These are phyloP conservation scores for Hoplostethus atlanticus DNA, from an alignment of 2,797 vertebrate species.

Conservation along the genomic window DNA sequence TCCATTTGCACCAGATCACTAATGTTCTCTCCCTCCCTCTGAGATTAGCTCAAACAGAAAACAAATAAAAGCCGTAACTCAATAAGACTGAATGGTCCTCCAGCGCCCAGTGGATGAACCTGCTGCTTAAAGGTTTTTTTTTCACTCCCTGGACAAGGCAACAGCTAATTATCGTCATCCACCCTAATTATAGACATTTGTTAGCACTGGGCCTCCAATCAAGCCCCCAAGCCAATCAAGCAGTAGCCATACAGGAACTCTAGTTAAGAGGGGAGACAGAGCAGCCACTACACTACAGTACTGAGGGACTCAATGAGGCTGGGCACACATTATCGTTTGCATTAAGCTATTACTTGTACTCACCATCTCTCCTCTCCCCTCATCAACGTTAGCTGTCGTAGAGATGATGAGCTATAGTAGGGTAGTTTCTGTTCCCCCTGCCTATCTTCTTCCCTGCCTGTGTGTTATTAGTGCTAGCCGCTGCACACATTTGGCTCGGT, in stretches of 20 bases:
- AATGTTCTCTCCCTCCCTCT: constrained; percentile 22
- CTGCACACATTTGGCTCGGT: constrained; percentile 13
- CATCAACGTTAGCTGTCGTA: constrained; percentile 32
- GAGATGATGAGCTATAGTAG: constrained; percentile 16
- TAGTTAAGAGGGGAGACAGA: not conserved
- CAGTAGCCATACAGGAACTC: not conserved
- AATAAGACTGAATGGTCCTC: constrained; percentile 25
- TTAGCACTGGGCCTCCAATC: constrained; percentile 11
- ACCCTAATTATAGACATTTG: constrained; percentile 13
- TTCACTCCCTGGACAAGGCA: constrained; percentile 20
- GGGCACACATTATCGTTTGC: constrained; percentile 41
- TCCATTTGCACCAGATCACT: constrained; percentile 24
- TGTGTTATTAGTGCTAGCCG: constrained; percentile 37
- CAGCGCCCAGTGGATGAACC: not conserved
- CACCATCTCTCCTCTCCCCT: constrained; percentile 8
- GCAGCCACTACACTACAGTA: not conserved
- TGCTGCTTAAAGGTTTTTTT: constrained; percentile 6
- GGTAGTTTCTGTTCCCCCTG: constrained; percentile 36
- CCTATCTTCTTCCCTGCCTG: constrained; percentile 25
- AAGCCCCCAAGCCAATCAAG: constrained; percentile 7
- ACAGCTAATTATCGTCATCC: constrained; percentile 29
- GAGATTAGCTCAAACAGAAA: constrained; percentile 39
- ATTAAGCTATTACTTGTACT: constrained; percentile 27
- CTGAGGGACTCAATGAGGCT: not conserved
- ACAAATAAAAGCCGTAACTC: constrained; percentile 38